Base-by-base conservation (phyloP, 2,797 vertebrate genomes). In the Poecilia wingei region DNA sequence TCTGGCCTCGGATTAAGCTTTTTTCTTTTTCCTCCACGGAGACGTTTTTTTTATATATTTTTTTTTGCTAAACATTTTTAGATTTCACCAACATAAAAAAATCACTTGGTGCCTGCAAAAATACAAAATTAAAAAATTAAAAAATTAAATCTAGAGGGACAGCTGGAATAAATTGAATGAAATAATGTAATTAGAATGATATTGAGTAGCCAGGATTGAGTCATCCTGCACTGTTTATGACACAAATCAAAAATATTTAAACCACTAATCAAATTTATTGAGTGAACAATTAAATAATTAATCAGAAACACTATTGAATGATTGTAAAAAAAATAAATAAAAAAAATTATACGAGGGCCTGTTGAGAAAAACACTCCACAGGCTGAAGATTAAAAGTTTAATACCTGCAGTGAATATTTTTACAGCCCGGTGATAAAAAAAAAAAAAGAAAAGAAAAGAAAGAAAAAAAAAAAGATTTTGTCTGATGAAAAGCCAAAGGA, bases 301-400 rank as follows among this genome's bases (percentile, higher is more conserved):
- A 25, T n/a, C 14, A 8, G n/a, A 69, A 36, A 76, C 79, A 64
- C 36, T 31, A 78, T 45, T 18, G 9, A 36, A 6, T 69, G 43
- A 75, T 75, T 53, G 43, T 25, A 81, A 41, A 80, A 55, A 73
- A 43, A 43, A 46, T 5, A 16, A 12, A 7, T 46, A 51, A 18
- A n/a, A 74, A 55, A 46, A 20, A 33, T 71, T 14, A 39, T 18
- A 12, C 33, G 33, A 22, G 68, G 33, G 28, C 43, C n/a, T 45
- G 47, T 75, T 47, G 36, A 74, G 57, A 53, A 43, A 55, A 74
- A 45, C 6, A 55, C 36, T 51, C 28, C 55, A 33, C n/a, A 61
- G 75, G 69, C 47, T 69, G 70, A 51, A 76, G 76, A 76, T 75
- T 75, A 68, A 25, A 78, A 71, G 73, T 82, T 61, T 81, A 45